Evolutionary conservation across 2,797 vertebrate genomes (phyloP).

Genomic region (Phrynocephalus guinanensis): DNA sequence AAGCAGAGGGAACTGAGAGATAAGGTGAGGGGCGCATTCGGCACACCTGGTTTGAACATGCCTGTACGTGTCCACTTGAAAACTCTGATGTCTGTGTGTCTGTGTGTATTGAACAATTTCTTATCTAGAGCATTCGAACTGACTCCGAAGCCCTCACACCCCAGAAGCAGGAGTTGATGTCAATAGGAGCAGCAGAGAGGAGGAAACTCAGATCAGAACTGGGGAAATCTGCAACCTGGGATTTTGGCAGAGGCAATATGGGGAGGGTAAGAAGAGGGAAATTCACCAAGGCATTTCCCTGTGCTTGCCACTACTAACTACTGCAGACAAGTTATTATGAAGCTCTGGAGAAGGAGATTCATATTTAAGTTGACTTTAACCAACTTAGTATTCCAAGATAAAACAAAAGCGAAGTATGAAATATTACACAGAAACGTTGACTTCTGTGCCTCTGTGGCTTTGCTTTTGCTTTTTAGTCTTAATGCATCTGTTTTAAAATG

Average conservation of each 20-base stretch:
- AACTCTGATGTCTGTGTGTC: slow-evolving; percentile 10
- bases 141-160: slow-evolving; percentile 28
- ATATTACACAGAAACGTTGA: not conserved
- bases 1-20: slow-evolving; percentile 85
- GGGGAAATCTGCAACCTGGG: not conserved
- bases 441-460: not conserved
- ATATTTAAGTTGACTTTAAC: not conserved
- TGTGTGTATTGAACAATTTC: slow-evolving; percentile 4
- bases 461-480: not conserved
- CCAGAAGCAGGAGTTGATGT: slow-evolving; percentile 34
- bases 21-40: slow-evolving; percentile 63
- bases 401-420: not conserved
- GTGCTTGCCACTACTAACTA: slow-evolving; percentile 8
- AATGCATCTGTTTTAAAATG: not conserved
- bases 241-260: slow-evolving; percentile 21
- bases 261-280: not conserved
- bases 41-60: not conserved
- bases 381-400: not conserved
- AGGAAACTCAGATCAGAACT: slow-evolving; percentile 22
- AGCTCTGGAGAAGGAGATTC: not conserved
- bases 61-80: slow-evolving; percentile 30
- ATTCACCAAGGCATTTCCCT: not conserved
- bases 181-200: slow-evolving; percentile 24
- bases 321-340: not conserved
- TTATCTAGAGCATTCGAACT: not conserved